Conservation (phyloP, 2,888 invertebrate species). For the Cyaniris semiargus region DNA sequence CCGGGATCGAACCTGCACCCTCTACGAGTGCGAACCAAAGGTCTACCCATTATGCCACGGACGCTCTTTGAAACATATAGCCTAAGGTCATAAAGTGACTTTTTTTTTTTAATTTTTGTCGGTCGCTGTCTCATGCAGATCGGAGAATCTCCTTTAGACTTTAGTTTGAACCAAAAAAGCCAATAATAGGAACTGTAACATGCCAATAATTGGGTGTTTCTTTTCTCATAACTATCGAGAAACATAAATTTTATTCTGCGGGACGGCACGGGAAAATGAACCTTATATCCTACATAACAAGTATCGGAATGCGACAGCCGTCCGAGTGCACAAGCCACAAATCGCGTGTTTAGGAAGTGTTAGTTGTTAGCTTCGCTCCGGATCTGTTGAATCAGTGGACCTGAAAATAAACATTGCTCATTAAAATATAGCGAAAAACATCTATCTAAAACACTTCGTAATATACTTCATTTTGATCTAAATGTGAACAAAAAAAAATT, state of each 20-base stretch:
- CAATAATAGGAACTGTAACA: background rate
- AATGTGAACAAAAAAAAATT: too few relatives aligned
- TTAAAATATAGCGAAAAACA: background rate
- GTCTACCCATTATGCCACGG: too few relatives aligned
- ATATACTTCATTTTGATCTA: too few relatives aligned
- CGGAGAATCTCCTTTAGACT: too few relatives aligned
- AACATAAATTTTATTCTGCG: conserved; percentile 31
- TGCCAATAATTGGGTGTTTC: background rate
- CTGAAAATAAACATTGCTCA: conserved; percentile 45
- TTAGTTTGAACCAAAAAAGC: too few relatives aligned
- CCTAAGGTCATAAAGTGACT: too few relatives aligned
- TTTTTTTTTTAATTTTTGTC: too few relatives aligned
- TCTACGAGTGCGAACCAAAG: too few relatives aligned
- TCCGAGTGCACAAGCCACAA: conserved; percentile 67
- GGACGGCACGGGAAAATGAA: conserved; percentile 61
- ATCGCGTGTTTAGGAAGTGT: conserved; percentile 61
- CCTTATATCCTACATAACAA: conserved; percentile 65
- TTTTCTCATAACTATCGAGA: background rate
- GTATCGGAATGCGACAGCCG: conserved; percentile 72
- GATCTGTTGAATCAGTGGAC: conserved; percentile 57
- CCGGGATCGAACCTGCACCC: too few relatives aligned
- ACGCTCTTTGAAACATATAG: too few relatives aligned
- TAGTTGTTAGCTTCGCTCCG: conserved; percentile 56
- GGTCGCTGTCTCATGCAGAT: too few relatives aligned
- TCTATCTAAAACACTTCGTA: background rate